Evolutionary conservation across 2,797 vertebrate species (phyloP), one percentile per base, ranked within the genome.

Genomic region (Okamejei kenojei): DNA sequence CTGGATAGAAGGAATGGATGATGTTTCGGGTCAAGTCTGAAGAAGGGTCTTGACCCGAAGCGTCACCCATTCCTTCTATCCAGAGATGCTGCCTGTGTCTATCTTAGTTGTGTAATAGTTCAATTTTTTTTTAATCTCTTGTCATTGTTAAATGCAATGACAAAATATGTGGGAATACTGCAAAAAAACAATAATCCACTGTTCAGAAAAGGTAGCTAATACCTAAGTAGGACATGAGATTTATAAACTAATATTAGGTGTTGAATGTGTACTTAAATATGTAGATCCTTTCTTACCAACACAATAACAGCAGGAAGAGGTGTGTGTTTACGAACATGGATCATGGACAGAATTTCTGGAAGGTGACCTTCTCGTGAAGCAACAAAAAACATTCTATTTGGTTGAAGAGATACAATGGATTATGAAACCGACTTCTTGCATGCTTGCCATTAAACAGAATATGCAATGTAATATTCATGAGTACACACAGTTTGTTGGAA

Each of bases 281-380:
- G 2, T 32, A 92, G 38, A 76, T 54, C 9, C 15, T 92, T 92
- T 54, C 90, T 92, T 96, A 99, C 99, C 98, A 99, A 95, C 94
- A 98, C 95, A 95, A 99, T 96, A 95, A 99, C 98, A 95, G 98
- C 98, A 95, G 98, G 96, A 94, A 99, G 95, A 93, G 99, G 99
- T 93, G 99, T 99, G 95, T 99, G 97, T 96, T 98, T 97, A 94
- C 95, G 97, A 94, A 99, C 94, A 93, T 99, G 98, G 96, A 99
- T 97, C 98, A 99, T 99, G 94, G 98, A 99, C 94, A 99, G 96
- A 94, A 99, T 97, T 95, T 98, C 97, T 1, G 99, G 98, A 94
- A 99, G 98, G 94, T 99, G 99, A 95, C 98, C 98, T 96, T 99
- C 99, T 88, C 98, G 98, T 81, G 99, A 99, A 0, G 98, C 98